Evolutionary conservation across 2,797 vertebrate species (phyloP).

Genomic region (Coregonus sp.): DNA sequence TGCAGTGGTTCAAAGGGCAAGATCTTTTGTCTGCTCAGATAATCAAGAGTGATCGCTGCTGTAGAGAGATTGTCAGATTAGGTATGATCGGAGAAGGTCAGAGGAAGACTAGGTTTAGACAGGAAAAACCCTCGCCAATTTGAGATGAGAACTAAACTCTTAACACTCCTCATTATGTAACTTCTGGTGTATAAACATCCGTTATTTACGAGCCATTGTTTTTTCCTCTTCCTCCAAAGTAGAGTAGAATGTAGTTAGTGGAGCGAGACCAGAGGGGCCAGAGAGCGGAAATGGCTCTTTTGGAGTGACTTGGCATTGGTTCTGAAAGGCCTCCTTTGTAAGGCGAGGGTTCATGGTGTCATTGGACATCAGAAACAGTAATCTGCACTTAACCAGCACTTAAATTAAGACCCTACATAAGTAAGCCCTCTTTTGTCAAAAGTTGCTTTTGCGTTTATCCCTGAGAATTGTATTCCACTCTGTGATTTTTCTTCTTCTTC

Average conservation of each 20-base stretch:
- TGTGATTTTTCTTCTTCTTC: slow-evolving; percentile 29
- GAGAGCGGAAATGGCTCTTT: slow-evolving; percentile 30
- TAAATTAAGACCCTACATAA: slow-evolving; percentile 61
- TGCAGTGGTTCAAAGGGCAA: too few species aligned
- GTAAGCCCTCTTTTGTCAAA: slow-evolving; percentile 52
- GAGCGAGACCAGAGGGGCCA: slow-evolving; percentile 39
- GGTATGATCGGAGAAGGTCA: slow-evolving; percentile 2
- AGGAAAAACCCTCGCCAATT: slow-evolving; percentile 10
- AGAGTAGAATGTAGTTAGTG: slow-evolving; percentile 57
- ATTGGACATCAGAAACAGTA: slow-evolving; percentile 53
- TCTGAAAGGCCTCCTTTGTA: slow-evolving; percentile 44
- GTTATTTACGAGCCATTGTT: slow-evolving; percentile 30
- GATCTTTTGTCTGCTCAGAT: slow-evolving; percentile 20
- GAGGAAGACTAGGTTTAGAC: slow-evolving; percentile 4
- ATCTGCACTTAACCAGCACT: slow-evolving; percentile 81
- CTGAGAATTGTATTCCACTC: slow-evolving; percentile 3
- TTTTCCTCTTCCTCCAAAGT: slow-evolving; percentile 39
- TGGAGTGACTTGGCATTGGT: slow-evolving; percentile 37
- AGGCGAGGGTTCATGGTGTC: slow-evolving; percentile 55
- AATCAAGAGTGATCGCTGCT: slow-evolving; percentile 3
- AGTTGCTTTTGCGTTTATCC: slow-evolving; percentile 24
- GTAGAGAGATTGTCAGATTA: neutral
- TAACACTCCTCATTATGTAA: slow-evolving; percentile 24
- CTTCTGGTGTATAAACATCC: slow-evolving; percentile 43
- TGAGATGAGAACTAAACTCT: slow-evolving; percentile 25